Conservation (phyloP, 2,888 invertebrate species). For the Pantelozetes paolii region DNA sequence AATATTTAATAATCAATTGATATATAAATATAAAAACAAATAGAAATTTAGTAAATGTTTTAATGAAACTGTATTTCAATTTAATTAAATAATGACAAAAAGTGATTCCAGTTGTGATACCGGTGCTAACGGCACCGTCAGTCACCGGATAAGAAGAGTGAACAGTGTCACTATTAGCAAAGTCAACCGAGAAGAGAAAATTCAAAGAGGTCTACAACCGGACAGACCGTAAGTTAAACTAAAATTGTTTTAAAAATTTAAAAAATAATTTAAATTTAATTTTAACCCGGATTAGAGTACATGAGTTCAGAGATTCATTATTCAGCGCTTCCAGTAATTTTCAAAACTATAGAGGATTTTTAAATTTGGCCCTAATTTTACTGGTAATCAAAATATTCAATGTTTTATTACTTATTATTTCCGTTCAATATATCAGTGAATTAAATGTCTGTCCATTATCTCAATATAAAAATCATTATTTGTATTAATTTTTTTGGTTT, state of each 20-base stretch:
- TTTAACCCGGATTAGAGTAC: slow-evolving; percentile 25
- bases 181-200: slow-evolving; percentile 13
- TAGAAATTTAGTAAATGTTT: background rate
- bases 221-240: slow-evolving; percentile 39
- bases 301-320: slow-evolving; percentile 75
- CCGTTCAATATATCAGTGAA: no score
- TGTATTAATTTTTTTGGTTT: no score
- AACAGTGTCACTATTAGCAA: slow-evolving; percentile 11
- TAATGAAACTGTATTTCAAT: background rate
- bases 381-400: slow-evolving; percentile 52
- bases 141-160: background rate
- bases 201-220: slow-evolving; percentile 32
- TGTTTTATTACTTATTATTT: background rate
- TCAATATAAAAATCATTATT: no score
- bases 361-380: slow-evolving; percentile 58
- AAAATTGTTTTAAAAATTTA: background rate
- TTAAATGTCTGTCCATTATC: no score
- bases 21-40: background rate
- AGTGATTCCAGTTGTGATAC: background rate
- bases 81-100: background rate
- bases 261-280: background rate
- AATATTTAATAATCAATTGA: background rate
- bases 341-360: slow-evolving; percentile 58
- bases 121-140: background rate
- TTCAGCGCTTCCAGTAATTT: slow-evolving; percentile 79